Base-by-base conservation (phyloP, 2,888 invertebrate genomes). In the Cosmia trapezina region DNA sequence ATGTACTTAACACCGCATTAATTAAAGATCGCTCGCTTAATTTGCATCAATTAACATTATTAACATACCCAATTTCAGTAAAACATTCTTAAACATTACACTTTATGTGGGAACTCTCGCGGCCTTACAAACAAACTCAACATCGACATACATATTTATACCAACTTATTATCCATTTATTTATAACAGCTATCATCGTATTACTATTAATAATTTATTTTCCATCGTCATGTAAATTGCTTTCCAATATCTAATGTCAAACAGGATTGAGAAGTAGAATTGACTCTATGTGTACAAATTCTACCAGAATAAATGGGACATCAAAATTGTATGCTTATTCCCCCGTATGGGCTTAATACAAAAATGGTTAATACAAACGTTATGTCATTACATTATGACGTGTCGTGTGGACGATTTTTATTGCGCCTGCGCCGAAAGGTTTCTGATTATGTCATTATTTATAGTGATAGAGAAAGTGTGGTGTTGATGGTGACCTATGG, bases 371-470 rank as follows among this genome's bases (percentile, higher is more conserved):
- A 78, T 76, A 77, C 76, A 76, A 83, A 78, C 68, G 68, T 81
- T 74, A 70, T 68, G 83, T 84, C 83, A 81, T 86, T 80, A 85
- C 70, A 69, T 64, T 66, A 81, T 71, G 73, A 81, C 77, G 76
- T 76, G 80, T 80, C 76, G 64, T 76, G n/a, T 73, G 67, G 63
- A 80, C 75, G 71, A 79, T 84, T 83, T 83, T 86, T 83, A 83
- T 84, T 61, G 65, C 84, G 53, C 56, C 68, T 70, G 65, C 73
- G 66, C 47, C 64, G 75, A 84, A 84, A 86, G 77, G 75, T 84
- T 81, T 78, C 78, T 84, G 83, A 86, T 81, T 78, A 86, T 77
- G 70, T 73, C 74, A 84, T 86, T 84, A 84, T 81, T 86, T 84
- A 84, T 73, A 57, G 62, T 70, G 75, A 78, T 86, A 53, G 79